Base-by-base conservation (phyloP, 2,113 vertebrate species). In the Channa argus region DNA sequence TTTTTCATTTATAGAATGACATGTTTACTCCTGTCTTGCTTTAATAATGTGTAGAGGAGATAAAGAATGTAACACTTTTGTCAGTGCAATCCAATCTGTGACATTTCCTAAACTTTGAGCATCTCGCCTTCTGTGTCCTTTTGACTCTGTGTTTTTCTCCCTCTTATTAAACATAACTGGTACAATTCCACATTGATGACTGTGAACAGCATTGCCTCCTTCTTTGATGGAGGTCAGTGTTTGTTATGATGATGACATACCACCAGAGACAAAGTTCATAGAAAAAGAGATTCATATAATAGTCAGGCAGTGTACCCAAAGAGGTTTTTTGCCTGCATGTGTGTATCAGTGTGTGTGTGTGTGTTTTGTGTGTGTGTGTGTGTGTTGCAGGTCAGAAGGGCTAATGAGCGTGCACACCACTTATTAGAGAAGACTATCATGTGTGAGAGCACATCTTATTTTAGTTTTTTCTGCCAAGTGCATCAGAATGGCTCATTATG, bases 251-350 rank as follows among this genome's bases (percentile, higher is more conserved):
- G 77, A 74, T 78, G 77, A 56, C 61, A 53, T 54, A 24, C 36
- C 69, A 82, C 43, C 14, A 2, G 65, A 74, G 77, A 61, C 82
- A 87, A 71, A 85, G 86, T 78, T 82, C 82, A 71, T 45, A 41
- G 45, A 52, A 71, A 70, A 76, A 39, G n/a, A 77, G 65, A 72
- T 69, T 77, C 54, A 43, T 79, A n/a, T 68, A 71, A 81, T 39
- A 72, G 52, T 67, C 64, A 61, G 64, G 15, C 50, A 63, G 38
- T 55, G 54, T 61, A 53, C 47, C 13, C 41, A 10, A 54, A 52
- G 55, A 5, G 36, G n/a, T 60, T 11, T 45, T 24, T 37, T 61
- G 46, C 3, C 47, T 47, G 58, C 64, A 14, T 47, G 47, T 52
- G 13, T 6, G 8, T 39, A 4, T 53, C 5, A n/a, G 4, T 53